Evolutionary conservation across 2,113 vertebrate species (phyloP).

Genomic region (Bubo blakistoni): DNA sequence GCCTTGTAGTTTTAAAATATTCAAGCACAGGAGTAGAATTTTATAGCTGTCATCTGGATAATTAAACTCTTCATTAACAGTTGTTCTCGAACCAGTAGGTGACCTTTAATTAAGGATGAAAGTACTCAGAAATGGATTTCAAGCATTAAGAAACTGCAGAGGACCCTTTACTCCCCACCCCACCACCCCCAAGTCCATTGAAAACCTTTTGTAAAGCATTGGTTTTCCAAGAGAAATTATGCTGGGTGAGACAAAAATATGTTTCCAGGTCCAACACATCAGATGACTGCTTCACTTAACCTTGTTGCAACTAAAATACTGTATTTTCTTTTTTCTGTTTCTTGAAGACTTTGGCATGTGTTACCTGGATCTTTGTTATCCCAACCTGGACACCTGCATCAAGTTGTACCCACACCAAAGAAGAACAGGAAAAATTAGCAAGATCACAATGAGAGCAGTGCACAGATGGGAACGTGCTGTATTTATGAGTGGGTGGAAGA

Average conservation of each 20-base stretch:
- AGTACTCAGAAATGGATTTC: slow-evolving; percentile 28
- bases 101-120: slow-evolving; percentile 57
- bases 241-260: neutral
- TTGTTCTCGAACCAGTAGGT: slow-evolving; percentile 22
- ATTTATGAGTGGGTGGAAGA: neutral
- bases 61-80: slow-evolving; percentile 58
- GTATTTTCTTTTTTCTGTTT: neutral
- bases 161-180: neutral
- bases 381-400: neutral
- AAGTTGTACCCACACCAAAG: neutral
- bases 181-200: neutral
- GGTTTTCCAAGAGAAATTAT: neutral
- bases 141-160: slow-evolving; percentile 1
- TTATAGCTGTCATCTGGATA: slow-evolving; percentile 52
- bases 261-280: neutral
- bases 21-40: slow-evolving; percentile 6
- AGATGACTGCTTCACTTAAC: neutral
- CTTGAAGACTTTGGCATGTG: neutral
- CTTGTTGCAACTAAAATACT: neutral
- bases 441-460: neutral
- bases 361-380: neutral
- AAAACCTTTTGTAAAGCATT: neutral
- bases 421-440: neutral
- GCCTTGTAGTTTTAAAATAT: slow-evolving; percentile 11
- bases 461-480: neutral